Percentiles rank a stretch among this genome's conserved stretches.
Evolutionary conservation across 2,113 vertebrate genomes (phyloP).

Genomic region (Ceratotherium simum): DNA sequence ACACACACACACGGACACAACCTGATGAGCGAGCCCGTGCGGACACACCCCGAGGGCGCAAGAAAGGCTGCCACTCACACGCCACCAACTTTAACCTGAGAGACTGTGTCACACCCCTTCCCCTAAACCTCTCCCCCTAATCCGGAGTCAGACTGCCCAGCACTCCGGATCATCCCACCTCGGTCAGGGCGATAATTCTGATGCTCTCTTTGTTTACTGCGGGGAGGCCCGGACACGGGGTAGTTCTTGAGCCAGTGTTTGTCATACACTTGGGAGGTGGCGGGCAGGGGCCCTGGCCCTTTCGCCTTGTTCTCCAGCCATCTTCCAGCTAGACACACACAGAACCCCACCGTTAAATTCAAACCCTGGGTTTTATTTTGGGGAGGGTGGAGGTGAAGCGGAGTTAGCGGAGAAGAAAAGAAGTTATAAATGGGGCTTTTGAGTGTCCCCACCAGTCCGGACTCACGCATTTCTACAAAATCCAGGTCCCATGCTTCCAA

Average conservation of each 20-base stretch:
- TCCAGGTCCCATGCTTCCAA: not conserved
- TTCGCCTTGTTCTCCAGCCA: not conserved
- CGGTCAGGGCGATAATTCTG: not conserved
- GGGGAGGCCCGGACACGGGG: not conserved
- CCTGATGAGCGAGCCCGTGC: not conserved
- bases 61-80: not conserved
- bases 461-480: not conserved
- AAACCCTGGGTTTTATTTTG: not conserved
- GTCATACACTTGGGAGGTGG: no score
- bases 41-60: not conserved
- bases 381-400: no score
- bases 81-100: not conserved
- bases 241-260: not conserved
- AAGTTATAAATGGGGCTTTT: not conserved
- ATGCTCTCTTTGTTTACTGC: slow-evolving; percentile 33
- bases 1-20: not conserved
- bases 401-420: not conserved
- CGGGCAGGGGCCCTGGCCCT: not conserved
- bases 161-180: not conserved
- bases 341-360: not conserved
- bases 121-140: not conserved
- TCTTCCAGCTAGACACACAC: not conserved
- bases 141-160: not conserved
- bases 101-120: not conserved
- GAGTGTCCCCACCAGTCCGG: not conserved